Base-by-base conservation (phyloP, 2,113 vertebrate genomes). In the Cyrtonyx montezumae region DNA sequence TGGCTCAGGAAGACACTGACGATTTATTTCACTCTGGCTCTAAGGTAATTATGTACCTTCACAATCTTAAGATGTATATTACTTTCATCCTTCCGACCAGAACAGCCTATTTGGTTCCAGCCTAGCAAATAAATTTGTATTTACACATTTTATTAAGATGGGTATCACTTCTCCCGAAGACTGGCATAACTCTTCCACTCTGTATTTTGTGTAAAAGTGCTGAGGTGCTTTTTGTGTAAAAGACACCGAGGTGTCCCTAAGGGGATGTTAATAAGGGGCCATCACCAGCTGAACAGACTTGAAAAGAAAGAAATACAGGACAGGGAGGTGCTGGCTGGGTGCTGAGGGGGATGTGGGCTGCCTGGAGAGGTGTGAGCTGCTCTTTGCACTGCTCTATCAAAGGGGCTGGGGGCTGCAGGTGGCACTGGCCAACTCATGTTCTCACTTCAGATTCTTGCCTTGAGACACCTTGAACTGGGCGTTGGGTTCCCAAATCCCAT, bases 81-180 rank as follows among this genome's bases (percentile, higher is more conserved):
- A 94, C 94, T 94, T 88, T 65, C 61, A 91, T 80, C 84, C 4
- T 16, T 43, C 96, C 88, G 76, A 94, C 68, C 95, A 91, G 94
- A 95, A 88, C 91, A 93, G 87, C 79, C 77, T 88, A 93, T 83
- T 43, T 81, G 90, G 93, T 93, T 94, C 91, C 87, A 95, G 87
- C 12, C 91, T 94, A 61, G 89, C 87, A 94, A 92, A 96, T 94
- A 96, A 96, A 95, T 96, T 94, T 53, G 94, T 94, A 93, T 95
- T 96, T 96, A 95, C 91, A 93, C 89, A 91, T 90, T 90, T 93
- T 96, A 91, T 95, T 95, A 94, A 94, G 94, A 65, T 51, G 89
- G 76, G 93, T 85, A 95, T 94, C 85, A 79, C 89, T 95, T 81
- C 78, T 84, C 87, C 79, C 53, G 89, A 75, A 61, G 95, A 86